Evolutionary conservation across 2,888 invertebrate genomes (phyloP), one percentile per base, ranked within the genome.

Genomic region (Aromia moschata): DNA sequence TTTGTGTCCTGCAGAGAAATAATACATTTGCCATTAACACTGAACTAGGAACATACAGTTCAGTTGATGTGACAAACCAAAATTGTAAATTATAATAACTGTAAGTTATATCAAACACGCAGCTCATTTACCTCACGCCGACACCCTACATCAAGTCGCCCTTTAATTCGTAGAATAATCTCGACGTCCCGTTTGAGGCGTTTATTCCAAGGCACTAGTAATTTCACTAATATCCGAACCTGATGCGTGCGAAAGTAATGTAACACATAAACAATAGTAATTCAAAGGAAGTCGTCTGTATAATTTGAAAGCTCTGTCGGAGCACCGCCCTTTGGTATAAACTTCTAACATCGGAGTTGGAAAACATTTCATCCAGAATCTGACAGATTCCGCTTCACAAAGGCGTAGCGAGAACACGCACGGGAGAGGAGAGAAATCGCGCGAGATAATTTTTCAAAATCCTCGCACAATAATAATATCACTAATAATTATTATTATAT

Each of bases 251-350:
- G 43, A 52, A 56, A 49, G 60, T 47, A 56, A 56, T 53, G 36
- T 60, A 60, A 62, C 56, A 59, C 59, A 61, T 61, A 61, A 61
- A 61, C 61, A 58, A 49, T 58, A 53, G 56, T 58, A 57, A 64
- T 64, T 67, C 63, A 67, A 63, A 65, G 61, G 61, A 67, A 64
- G 64, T 64, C 54, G 59, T 51, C 64, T 57, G 64, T 59, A 57
- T 64, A 64, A 64, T 62, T 57, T 37, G 61, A 55, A 59, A 56
- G 58, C 61, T 57, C 54, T 64, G 57, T 57, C 37, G 47, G 56
- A 31, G 46, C 36, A 59, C 49, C 36, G 47, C 54, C 47, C 59
- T 46, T 51, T 41, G 52, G 43, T 16, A 20, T 16, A 52, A 57
- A 52, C 20, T 57, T 57, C 44, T 36, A 43, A 43, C 46, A 30